These are phyloP conservation scores for Rhynchotus rufescens DNA, from an alignment of 2,797 vertebrate species.

Conservation along the genomic window DNA sequence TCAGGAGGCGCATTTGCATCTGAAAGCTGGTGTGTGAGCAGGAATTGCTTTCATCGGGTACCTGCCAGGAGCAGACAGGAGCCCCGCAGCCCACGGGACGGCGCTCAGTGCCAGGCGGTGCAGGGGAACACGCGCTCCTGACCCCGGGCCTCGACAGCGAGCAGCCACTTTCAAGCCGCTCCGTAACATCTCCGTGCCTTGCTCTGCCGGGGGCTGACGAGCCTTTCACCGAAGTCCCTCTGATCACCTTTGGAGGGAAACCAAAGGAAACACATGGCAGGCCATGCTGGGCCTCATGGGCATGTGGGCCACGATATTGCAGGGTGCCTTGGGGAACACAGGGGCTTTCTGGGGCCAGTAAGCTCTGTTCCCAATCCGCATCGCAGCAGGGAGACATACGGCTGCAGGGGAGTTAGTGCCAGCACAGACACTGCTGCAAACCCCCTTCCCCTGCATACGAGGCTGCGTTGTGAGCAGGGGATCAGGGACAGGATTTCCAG, in stretches of 20 bases:
- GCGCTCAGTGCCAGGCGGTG: background rate
- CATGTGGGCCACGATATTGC: background rate
- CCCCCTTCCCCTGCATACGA: background rate
- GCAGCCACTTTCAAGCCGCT: background rate
- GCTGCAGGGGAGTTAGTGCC: background rate
- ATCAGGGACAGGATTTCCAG: background rate
- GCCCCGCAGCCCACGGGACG: no score
- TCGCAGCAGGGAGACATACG: background rate
- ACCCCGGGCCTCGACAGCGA: background rate
- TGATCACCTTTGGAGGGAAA: background rate
- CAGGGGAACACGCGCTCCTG: background rate
- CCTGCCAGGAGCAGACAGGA: background rate
- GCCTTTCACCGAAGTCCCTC: background rate
- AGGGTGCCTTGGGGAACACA: background rate
- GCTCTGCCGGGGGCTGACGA: accelerated
- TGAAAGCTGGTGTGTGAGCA: background rate
- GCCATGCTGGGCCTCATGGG: background rate
- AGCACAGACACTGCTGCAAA: background rate
- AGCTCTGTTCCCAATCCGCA: background rate
- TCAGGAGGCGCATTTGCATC: background rate
- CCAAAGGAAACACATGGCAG: background rate
- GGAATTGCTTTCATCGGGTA: background rate
- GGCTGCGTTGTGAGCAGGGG: background rate
- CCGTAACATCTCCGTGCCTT: background rate
- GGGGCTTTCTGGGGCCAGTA: background rate